Evolutionary conservation across 2,797 vertebrate genomes (phyloP).

Genomic region (Pangasius larnaudii): DNA sequence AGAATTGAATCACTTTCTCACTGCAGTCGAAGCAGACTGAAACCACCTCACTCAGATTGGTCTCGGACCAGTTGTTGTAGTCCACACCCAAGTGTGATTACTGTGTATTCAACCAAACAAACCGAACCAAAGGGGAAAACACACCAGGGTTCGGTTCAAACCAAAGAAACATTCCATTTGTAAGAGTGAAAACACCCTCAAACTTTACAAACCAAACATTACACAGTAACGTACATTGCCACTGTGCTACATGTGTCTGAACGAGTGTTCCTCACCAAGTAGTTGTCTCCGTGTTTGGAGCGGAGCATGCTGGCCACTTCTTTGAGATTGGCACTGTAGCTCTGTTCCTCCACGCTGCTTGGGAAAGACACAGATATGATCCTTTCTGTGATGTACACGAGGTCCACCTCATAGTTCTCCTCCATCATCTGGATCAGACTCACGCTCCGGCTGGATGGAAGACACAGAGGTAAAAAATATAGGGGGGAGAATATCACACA

Average conservation of each 20-base stretch:
- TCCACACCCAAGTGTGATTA: neutral
- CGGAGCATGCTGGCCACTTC: slow-evolving; percentile 97
- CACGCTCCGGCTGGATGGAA: slow-evolving; percentile 75
- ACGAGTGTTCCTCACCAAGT: slow-evolving; percentile 79
- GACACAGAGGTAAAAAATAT: neutral
- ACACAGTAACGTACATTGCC: neutral
- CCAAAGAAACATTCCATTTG: neutral
- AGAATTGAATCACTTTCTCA: neutral
- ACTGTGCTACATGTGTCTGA: neutral
- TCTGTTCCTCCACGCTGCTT: slow-evolving; percentile 85
- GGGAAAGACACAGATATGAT: slow-evolving; percentile 96
- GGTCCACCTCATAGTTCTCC: slow-evolving; percentile 93
- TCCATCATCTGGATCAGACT: slow-evolving; percentile 85
- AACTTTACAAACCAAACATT: neutral
- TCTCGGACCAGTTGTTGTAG: neutral
- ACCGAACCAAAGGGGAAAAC: neutral
- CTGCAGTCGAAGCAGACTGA: neutral
- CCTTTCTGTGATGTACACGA: slow-evolving; percentile 95
- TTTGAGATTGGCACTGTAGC: slow-evolving; percentile 88
- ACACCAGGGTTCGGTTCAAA: neutral
- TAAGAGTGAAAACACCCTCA: neutral
- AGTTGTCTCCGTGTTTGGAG: slow-evolving; percentile 94
- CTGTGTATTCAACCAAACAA: slow-evolving; percentile 16
- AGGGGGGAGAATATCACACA: neutral
- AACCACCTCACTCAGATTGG: neutral